Evolutionary conservation across 2,113 vertebrate species (phyloP).

Genomic region (Vicugna pacos): DNA sequence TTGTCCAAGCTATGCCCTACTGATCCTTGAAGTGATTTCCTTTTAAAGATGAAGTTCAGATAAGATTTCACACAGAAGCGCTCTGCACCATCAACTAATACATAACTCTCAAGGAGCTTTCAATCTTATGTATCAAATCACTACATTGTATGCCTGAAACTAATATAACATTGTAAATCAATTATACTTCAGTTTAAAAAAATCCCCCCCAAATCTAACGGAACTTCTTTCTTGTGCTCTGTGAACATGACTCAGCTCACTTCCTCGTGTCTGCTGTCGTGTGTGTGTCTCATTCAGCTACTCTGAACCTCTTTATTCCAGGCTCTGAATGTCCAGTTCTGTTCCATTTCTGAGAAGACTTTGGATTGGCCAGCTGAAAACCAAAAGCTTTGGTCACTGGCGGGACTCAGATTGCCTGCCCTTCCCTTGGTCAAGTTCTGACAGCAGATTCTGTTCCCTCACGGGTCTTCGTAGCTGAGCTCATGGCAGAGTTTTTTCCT

Average conservation of each 20-base stretch:
- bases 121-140: background rate
- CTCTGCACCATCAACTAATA: background rate
- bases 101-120: background rate
- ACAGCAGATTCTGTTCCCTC: background rate
- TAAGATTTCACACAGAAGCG: background rate
- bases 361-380: background rate
- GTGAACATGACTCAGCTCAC: background rate
- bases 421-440: background rate
- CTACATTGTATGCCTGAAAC: background rate
- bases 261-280: rapidly evolving
- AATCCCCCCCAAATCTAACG: background rate
- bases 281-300: background rate
- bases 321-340: background rate
- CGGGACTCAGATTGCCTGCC: background rate
- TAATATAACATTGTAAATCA: background rate
- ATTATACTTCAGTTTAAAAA: background rate
- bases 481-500: background rate
- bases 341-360: background rate
- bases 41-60: background rate
- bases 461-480: background rate
- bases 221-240: background rate
- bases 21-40: background rate
- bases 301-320: background rate
- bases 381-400: background rate
- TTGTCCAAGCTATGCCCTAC: background rate